Percentiles rank a stretch among this genome's conserved stretches.
Evolutionary conservation across 2,888 invertebrate genomes (phyloP).

Genomic region (Thera obeliscata): DNA sequence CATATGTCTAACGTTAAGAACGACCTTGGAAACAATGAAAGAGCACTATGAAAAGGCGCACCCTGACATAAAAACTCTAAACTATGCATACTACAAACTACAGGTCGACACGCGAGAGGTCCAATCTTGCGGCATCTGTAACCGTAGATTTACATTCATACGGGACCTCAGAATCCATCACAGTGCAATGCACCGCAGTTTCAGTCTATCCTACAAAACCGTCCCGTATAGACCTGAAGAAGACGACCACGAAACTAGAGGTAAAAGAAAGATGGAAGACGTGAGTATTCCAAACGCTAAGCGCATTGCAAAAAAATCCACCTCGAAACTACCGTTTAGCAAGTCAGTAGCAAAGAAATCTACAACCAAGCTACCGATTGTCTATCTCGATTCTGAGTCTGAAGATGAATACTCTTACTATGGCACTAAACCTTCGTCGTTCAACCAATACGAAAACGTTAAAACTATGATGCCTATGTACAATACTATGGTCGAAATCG

Average conservation of each 20-base stretch:
- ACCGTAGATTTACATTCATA: slow-evolving; percentile 50
- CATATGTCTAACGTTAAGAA: slow-evolving; percentile 65
- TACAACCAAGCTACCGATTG: slow-evolving; percentile 71
- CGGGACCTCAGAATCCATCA: slow-evolving; percentile 59
- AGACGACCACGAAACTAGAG: slow-evolving; percentile 26
- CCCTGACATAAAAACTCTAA: slow-evolving; percentile 43
- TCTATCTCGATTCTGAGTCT: slow-evolving; percentile 34
- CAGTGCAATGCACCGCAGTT: slow-evolving; percentile 46
- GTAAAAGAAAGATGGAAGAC: slow-evolving; percentile 40
- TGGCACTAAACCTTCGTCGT: slow-evolving; percentile 64
- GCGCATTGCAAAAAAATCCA: slow-evolving; percentile 64
- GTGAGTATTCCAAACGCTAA: slow-evolving; percentile 33
- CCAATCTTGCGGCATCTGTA: slow-evolving; percentile 53
- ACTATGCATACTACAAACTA: slow-evolving; percentile 60
- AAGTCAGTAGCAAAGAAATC: slow-evolving; percentile 74
- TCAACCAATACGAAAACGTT: slow-evolving; percentile 69
- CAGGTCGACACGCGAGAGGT: slow-evolving; percentile 48
- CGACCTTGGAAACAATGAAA: slow-evolving; percentile 54
- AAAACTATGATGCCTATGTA: slow-evolving; percentile 81
- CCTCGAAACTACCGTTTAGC: slow-evolving; percentile 60
- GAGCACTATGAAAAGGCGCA: slow-evolving; percentile 66
- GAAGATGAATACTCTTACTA: slow-evolving; percentile 76
- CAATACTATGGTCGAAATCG: slow-evolving; percentile 73
- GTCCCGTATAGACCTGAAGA: slow-evolving; percentile 38
- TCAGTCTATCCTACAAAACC: slow-evolving; percentile 47